A percentile compares a stretch with the other conserved stretches of the same genome.
Evolutionary conservation across 2,888 invertebrate species (phyloP).

Genomic region (Pristionchus maxplancki): DNA sequence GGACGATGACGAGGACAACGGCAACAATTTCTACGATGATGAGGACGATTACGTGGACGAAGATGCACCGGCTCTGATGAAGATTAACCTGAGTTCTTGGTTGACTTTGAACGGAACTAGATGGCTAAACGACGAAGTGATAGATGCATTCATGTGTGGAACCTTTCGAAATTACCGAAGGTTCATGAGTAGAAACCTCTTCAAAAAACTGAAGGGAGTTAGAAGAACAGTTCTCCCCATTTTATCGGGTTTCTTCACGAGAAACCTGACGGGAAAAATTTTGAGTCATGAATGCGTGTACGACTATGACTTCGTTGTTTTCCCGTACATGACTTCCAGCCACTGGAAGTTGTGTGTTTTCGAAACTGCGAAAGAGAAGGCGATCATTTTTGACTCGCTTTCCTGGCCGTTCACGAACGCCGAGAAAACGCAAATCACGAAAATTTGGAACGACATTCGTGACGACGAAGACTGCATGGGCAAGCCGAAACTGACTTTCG

Average conservation of each 20-base stretch:
- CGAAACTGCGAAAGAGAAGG: neutral
- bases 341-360: slow-evolving; percentile 29
- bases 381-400: neutral
- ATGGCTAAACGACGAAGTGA: neutral
- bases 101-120: neutral
- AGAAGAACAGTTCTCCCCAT: neutral
- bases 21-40: too few species aligned
- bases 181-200: neutral
- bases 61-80: too few species aligned
- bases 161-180: neutral
- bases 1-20: neutral
- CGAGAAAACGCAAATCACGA: neutral
- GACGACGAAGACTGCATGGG: neutral
- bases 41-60: too few species aligned
- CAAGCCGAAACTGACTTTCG: neutral
- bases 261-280: neutral
- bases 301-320: neutral
- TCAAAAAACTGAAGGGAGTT: neutral
- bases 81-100: neutral
- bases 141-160: neutral
- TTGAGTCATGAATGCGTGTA: neutral
- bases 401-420: neutral
- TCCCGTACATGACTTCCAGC: neutral
- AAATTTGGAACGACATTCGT: neutral
- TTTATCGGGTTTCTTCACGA: neutral